Conservation (phyloP, 2,113 vertebrate species). For the Argyrosomus japonicus region DNA sequence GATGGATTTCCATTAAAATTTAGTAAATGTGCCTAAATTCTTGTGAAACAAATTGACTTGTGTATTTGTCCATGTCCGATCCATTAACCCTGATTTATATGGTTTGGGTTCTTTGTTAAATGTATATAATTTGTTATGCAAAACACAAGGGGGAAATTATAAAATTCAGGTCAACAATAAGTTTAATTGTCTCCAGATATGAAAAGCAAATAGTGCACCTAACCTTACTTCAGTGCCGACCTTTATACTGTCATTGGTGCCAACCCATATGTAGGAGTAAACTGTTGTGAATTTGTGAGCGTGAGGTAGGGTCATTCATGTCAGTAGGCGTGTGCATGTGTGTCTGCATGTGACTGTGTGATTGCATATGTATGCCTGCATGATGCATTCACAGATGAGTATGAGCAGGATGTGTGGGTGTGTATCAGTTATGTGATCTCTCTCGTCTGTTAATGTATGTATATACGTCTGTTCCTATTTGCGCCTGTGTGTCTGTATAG, state of each 20-base stretch:
- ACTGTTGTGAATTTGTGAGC: neutral
- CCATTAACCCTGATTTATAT: neutral
- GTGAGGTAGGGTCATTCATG: neutral
- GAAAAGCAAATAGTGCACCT: neutral
- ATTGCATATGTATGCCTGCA: neutral
- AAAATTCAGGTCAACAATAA: neutral
- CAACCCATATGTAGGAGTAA: neutral
- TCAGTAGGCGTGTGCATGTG: neutral
- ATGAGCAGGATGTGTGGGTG: neutral
- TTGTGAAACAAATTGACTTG: neutral
- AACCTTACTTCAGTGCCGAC: neutral
- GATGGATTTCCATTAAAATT: too few relatives aligned
- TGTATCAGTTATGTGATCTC: neutral
- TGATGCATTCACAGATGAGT: neutral
- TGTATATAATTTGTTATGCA: neutral
- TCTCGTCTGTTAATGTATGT: neutral
- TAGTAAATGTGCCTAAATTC: neutral
- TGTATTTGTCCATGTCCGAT: neutral
- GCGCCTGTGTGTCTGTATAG: too few relatives aligned
- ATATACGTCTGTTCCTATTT: neutral
- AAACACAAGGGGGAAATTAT: neutral
- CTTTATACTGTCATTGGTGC: neutral
- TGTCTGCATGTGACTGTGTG: neutral
- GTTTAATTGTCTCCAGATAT: neutral
- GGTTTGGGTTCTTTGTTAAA: neutral